phyloP scores from a whole-genome alignment of 2,888 invertebrate species.

The Hylaea fasciaria region DNA sequence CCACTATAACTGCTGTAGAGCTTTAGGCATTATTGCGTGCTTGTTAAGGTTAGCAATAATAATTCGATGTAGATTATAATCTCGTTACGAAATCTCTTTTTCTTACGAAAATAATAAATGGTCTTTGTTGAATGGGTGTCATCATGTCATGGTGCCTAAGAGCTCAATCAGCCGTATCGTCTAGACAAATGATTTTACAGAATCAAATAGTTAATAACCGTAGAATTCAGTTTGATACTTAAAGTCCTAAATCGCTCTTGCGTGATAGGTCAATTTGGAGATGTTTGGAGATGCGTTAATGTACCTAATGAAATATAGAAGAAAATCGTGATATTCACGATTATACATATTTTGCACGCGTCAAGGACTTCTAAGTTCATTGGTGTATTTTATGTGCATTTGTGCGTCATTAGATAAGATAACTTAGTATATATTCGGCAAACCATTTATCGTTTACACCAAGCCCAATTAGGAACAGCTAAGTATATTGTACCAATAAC shows the following conservation, averaged over 20 bases:
- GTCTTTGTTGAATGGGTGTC: slow-evolving; percentile 22
- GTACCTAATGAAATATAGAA: no score
- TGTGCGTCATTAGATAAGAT: no score
- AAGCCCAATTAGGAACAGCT: no score
- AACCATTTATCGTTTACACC: no score
- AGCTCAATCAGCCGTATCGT: slow-evolving; percentile 32
- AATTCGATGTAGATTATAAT: no score
- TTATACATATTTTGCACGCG: slow-evolving; percentile 28
- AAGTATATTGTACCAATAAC: no score
- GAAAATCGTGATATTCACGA: slow-evolving; percentile 51
- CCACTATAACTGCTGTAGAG: no score
- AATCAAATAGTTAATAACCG: slow-evolving; percentile 6
- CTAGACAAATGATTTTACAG: slow-evolving; percentile 29
- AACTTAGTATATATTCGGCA: no score
- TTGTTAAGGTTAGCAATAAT: no score
- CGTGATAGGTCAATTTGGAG: slow-evolving; percentile 60
- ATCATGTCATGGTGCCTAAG: slow-evolving; percentile 27
- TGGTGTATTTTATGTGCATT: no score
- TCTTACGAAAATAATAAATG: slow-evolving; percentile 7
- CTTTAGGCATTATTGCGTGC: no score
- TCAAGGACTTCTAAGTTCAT: slow-evolving; percentile 36
- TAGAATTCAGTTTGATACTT: background rate
- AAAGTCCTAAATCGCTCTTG: slow-evolving; percentile 26
- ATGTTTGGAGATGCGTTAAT: no score
- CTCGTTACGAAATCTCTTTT: background rate